These are phyloP conservation scores for Panagrolaimus sp. DNA, from an alignment of 1,140 invertebrate species.

Conservation along the genomic window DNA sequence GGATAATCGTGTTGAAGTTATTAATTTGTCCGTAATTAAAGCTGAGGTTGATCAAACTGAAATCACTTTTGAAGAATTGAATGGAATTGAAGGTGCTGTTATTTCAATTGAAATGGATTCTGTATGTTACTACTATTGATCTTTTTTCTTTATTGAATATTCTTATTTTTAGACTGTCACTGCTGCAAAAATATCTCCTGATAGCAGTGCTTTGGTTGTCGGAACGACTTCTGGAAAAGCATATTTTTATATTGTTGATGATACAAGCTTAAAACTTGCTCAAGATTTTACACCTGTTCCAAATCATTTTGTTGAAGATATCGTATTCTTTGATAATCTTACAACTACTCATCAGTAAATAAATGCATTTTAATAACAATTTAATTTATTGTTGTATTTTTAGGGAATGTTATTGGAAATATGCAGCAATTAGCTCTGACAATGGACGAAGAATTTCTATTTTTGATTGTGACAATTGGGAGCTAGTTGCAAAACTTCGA, in stretches of 20 bases:
- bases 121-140: neutral
- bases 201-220: neutral
- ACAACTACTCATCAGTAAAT: neutral
- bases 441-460: neutral
- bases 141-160: neutral
- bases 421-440: slow-evolving; percentile 1
- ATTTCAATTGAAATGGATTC: slow-evolving; percentile 7
- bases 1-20: neutral
- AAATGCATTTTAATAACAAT: neutral
- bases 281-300: neutral
- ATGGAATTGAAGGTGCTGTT: neutral
- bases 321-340: slow-evolving; percentile 10
- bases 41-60: neutral
- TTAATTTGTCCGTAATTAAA: neutral
- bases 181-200: neutral
- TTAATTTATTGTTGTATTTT: neutral
- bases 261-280: neutral
- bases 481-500: slow-evolving; percentile 9
- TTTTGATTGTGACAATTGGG: slow-evolving; percentile 14
- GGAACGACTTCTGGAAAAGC: neutral
- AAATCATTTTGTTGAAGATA: slow-evolving; percentile 10
- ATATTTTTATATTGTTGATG: slow-evolving; percentile 10
- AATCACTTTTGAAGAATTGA: neutral
- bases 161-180: neutral
- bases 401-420: neutral